These are phyloP conservation scores for Eupithecia pulchellata DNA, from an alignment of 2,888 invertebrate species.

Conservation along the genomic window DNA sequence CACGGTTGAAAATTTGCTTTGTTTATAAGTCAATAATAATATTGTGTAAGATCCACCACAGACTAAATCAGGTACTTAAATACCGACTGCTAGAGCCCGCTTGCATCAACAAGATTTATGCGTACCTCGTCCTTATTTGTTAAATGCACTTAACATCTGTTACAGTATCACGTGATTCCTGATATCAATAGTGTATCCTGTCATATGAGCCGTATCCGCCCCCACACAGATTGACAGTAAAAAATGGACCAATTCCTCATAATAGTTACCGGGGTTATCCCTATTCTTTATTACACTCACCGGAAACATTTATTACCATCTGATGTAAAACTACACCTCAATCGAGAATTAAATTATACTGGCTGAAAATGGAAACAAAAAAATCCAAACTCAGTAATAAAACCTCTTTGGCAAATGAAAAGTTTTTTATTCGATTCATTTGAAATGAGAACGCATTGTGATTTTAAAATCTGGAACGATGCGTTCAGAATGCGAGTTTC, in stretches of 20 bases:
- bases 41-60: neutral
- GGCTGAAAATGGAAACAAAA: constrained; percentile 21
- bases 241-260: constrained; percentile 82
- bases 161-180: constrained; percentile 70
- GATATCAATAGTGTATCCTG: constrained; percentile 80
- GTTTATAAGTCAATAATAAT: neutral
- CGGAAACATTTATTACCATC: constrained; percentile 80
- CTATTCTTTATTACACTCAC: constrained; percentile 78
- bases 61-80: neutral
- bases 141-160: constrained; percentile 65
- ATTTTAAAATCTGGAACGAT: constrained; percentile 46
- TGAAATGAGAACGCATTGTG: constrained; percentile 37
- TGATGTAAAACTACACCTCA: constrained; percentile 64
- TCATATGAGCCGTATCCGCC: constrained; percentile 83
- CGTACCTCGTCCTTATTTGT: constrained; percentile 20
- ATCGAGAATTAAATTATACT: constrained; percentile 17
- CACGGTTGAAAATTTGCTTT: neutral
- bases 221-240: constrained; percentile 76
- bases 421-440: constrained; percentile 22
- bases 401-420: neutral
- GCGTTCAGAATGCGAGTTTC: constrained; percentile 70
- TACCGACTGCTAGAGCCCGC: neutral
- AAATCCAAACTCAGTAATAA: neutral
- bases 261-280: constrained; percentile 74
- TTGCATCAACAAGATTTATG: neutral